Percentiles rank a stretch among this genome's conserved stretches.
Conservation (phyloP, 2,888 invertebrate species). For the Hololepta plana region DNA sequence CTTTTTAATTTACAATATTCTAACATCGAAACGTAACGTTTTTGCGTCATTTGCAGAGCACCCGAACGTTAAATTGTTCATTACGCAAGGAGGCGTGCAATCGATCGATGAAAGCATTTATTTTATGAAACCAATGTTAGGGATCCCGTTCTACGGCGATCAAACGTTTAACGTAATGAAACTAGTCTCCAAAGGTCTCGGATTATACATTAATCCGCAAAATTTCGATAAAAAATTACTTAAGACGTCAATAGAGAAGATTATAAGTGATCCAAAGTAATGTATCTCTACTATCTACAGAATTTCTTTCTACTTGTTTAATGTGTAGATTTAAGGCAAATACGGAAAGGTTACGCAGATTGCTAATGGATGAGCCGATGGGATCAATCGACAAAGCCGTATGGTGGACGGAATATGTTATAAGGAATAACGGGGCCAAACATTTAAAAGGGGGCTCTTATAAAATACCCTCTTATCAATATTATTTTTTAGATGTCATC, state of each 20-base stretch:
- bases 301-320: not conserved
- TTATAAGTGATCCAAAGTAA: slow-evolving; percentile 11
- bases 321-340: slow-evolving; percentile 6
- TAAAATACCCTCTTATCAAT: slow-evolving; percentile 9
- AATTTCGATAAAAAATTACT: slow-evolving; percentile 7
- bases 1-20: slow-evolving; percentile 1
- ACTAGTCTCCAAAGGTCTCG: slow-evolving; percentile 7
- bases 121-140: slow-evolving; percentile 9
- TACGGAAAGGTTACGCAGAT: slow-evolving; percentile 4
- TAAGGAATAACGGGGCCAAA: slow-evolving; percentile 10
- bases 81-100: slow-evolving; percentile 11
- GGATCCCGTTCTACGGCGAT: slow-evolving; percentile 10
- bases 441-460: slow-evolving; percentile 8
- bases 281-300: not conserved
- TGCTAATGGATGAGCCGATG: slow-evolving; percentile 8
- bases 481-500: slow-evolving; percentile 10
- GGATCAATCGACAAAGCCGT: slow-evolving; percentile 9
- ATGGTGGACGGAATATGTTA: slow-evolving; percentile 11
- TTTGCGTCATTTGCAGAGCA: slow-evolving; percentile 9
- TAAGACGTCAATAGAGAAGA: slow-evolving; percentile 9
- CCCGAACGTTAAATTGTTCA: slow-evolving; percentile 10
- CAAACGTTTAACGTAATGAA: slow-evolving; percentile 8
- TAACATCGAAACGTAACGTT: too few relatives aligned
- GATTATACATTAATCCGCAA: slow-evolving; percentile 6
- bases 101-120: slow-evolving; percentile 11